phyloP scores from a whole-genome alignment of 2,797 vertebrate genomes.

The Nyctalus aviator region DNA sequence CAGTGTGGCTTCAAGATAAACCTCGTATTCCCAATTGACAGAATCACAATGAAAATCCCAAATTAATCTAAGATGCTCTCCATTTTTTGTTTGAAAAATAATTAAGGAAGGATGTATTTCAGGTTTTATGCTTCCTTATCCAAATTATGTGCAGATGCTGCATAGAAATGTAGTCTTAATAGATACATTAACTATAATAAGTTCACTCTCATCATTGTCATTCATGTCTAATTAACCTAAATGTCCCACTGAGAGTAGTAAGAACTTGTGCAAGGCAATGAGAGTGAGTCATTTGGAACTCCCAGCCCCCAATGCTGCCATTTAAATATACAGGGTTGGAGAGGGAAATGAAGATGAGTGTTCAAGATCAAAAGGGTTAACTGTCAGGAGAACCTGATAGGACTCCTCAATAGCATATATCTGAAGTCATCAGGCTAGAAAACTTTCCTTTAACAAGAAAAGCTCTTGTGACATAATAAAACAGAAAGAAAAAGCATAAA shows the following conservation, averaged over 20 bases:
- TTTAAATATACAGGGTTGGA: not conserved
- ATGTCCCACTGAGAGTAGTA: conserved; percentile 68
- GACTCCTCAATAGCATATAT: not conserved
- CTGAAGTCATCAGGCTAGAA: not conserved
- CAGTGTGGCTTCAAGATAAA: conserved; percentile 5
- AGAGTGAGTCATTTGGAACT: conserved; percentile 52
- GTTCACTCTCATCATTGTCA: conserved; percentile 75
- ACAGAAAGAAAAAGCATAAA: conserved; percentile 31
- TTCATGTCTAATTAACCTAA: conserved; percentile 84
- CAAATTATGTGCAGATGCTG: conserved; percentile 78
- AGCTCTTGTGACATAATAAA: conserved; percentile 15
- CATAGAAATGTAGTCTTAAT: conserved; percentile 78
- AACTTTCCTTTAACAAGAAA: conserved; percentile 5
- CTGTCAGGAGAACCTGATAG: conserved; percentile 16
- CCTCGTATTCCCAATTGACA: conserved; percentile 30
- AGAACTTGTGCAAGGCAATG: conserved; percentile 55
- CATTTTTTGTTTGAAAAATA: conserved; percentile 70
- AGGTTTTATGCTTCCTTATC: conserved; percentile 78
- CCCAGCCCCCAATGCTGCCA: not conserved
- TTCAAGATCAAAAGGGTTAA: conserved; percentile 57
- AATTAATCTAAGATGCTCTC: conserved; percentile 67
- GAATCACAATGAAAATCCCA: conserved; percentile 35
- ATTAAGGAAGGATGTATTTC: conserved; percentile 60
- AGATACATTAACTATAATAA: conserved; percentile 77
- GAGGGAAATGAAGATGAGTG: conserved; percentile 52